Conservation (phyloP, 2,888 invertebrate genomes). For the Axea sp. region DNA sequence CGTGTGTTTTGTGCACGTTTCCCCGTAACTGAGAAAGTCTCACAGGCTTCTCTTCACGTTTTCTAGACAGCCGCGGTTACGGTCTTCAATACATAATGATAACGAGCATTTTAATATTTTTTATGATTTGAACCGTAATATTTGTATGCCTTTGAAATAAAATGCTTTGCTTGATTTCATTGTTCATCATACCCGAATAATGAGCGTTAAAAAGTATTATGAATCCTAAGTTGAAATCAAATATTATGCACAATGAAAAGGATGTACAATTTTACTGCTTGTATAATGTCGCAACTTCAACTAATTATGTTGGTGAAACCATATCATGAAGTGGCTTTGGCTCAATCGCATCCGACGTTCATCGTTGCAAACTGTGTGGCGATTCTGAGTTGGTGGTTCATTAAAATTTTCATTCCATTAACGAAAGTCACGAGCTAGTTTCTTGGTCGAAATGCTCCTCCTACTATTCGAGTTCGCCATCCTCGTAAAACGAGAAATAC, state of each 20-base stretch:
- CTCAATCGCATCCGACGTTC: slow-evolving; percentile 41
- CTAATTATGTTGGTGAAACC: slow-evolving; percentile 26
- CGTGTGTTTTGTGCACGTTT: slow-evolving; percentile 51
- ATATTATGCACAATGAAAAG: slow-evolving; percentile 6
- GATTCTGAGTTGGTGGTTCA: slow-evolving; percentile 35
- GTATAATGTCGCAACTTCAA: slow-evolving; percentile 3
- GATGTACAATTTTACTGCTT: slow-evolving; percentile 29
- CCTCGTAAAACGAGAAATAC: slow-evolving; percentile 68
- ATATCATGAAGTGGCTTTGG: slow-evolving; percentile 33
- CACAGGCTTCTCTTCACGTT: slow-evolving; percentile 59
- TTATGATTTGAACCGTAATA: slow-evolving; percentile 10
- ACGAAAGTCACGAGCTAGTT: slow-evolving; percentile 60
- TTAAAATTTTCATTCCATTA: slow-evolving; percentile 60
- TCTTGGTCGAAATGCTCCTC: slow-evolving; percentile 45
- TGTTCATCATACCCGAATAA: slow-evolving; percentile 4
- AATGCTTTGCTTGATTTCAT: slow-evolving; percentile 3
- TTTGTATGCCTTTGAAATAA: slow-evolving; percentile 10
- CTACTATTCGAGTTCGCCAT: slow-evolving; percentile 32
- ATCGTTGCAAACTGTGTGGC: slow-evolving; percentile 29
- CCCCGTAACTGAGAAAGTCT: slow-evolving; percentile 57
- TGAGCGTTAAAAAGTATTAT: neutral
- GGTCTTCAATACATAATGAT: slow-evolving; percentile 55
- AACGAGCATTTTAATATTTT: slow-evolving; percentile 35
- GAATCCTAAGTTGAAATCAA: slow-evolving; percentile 8
- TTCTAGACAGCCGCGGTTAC: slow-evolving; percentile 49